Conservation (phyloP, 1,140 invertebrate genomes). For the Drosophila dunni region DNA sequence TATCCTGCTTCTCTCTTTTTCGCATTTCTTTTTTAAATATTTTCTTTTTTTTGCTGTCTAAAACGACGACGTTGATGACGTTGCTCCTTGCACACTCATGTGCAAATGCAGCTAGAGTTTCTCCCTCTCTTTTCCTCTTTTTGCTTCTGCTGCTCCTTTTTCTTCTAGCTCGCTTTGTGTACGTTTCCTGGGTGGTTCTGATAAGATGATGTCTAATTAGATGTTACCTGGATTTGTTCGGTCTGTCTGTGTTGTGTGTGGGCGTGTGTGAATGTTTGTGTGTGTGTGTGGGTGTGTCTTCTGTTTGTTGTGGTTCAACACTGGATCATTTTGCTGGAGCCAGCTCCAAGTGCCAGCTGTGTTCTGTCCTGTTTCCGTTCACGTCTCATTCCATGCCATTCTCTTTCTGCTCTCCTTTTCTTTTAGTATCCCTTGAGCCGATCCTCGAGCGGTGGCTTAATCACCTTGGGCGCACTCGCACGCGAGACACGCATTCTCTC, state of each 20-base stretch:
- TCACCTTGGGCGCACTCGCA: slow-evolving; percentile 79
- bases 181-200: slow-evolving; percentile 9
- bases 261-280: slow-evolving; percentile 6
- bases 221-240: slow-evolving; percentile 15
- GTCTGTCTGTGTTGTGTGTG: neutral
- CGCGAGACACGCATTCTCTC: slow-evolving; percentile 77
- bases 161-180: slow-evolving; percentile 8
- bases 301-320: neutral
- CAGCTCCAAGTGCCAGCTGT: slow-evolving; percentile 33
- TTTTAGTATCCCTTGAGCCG: slow-evolving; percentile 79
- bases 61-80: slow-evolving; percentile 50
- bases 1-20: neutral
- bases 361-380: neutral
- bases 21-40: neutral
- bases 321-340: slow-evolving; percentile 40
- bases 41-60: slow-evolving; percentile 46
- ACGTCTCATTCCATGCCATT: neutral
- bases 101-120: neutral
- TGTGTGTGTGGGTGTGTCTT: neutral
- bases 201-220: slow-evolving; percentile 19
- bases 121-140: neutral
- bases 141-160: slow-evolving; percentile 4
- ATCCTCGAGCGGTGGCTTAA: slow-evolving; percentile 80
- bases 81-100: slow-evolving; percentile 17
- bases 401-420: neutral